These are phyloP conservation scores for Zosterops lateralis DNA, from an alignment of 2,113 vertebrate genomes.

Conservation along the genomic window DNA sequence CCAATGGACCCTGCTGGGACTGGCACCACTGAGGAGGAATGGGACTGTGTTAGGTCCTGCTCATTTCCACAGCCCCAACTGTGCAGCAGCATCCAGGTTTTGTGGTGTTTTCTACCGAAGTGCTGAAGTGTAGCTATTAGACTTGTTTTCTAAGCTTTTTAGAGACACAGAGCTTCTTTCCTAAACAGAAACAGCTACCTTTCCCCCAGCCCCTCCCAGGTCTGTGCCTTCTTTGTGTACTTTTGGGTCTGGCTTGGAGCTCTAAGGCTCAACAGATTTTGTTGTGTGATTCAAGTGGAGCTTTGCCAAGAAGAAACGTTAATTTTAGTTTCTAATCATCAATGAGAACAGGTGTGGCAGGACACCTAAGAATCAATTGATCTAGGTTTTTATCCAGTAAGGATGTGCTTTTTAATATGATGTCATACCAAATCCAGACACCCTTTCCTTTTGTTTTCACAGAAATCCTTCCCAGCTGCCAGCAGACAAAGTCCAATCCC, in stretches of 20 bases:
- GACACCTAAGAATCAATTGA: not conserved
- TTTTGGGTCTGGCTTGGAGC: not conserved
- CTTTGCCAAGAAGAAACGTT: not conserved
- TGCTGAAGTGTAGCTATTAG: not conserved
- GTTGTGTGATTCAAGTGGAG: not conserved
- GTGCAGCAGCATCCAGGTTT: not conserved
- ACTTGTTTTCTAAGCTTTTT: not conserved
- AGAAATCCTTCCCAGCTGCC: not conserved
- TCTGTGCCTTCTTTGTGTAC: not conserved
- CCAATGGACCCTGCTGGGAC: accelerated
- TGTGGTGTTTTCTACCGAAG: not conserved
- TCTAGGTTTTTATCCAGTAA: conserved; percentile 1
- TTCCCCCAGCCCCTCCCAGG: not conserved
- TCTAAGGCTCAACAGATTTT: not conserved
- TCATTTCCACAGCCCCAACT: not conserved
- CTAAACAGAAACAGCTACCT: not conserved
- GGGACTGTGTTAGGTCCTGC: not conserved
- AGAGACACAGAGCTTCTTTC: not conserved
- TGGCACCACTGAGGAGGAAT: not conserved
- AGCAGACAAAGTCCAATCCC: not conserved
- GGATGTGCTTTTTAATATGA: not conserved
- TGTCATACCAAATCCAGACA: conserved; percentile 23
- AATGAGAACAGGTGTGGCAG: not conserved
- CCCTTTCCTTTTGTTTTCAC: not conserved
- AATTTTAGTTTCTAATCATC: conserved; percentile 33